phyloP scores from a whole-genome alignment of 2,797 vertebrate genomes.

The Sebastes aleutianus region DNA sequence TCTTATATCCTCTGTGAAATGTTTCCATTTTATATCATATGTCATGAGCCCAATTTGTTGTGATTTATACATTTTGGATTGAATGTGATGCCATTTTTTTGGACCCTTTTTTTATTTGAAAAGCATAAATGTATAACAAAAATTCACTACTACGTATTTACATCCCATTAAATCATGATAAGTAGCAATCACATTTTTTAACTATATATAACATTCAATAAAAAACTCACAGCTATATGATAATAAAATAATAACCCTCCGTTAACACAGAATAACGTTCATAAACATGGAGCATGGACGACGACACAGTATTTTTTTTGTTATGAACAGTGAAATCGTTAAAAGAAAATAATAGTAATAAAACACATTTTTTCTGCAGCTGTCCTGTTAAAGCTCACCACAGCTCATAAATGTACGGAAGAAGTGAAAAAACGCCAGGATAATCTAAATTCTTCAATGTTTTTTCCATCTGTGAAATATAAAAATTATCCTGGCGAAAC shows the following conservation, averaged over 20 bases:
- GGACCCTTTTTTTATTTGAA: not conserved
- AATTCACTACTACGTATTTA: not conserved
- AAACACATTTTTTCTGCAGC: not conserved
- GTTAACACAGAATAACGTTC: not conserved
- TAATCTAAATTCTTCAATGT: no score
- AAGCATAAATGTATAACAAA: not conserved
- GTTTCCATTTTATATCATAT: not conserved
- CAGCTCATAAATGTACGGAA: no score
- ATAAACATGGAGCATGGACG: fast-evolving
- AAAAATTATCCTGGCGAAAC: no score
- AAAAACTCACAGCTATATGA: no score
- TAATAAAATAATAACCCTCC: no score
- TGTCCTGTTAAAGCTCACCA: not conserved
- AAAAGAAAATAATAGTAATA: not conserved
- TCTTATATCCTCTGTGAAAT: not conserved
- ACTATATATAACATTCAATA: no score
- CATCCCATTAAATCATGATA: not conserved
- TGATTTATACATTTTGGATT: not conserved
- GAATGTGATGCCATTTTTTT: not conserved
- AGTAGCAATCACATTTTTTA: fast-evolving
- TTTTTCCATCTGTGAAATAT: no score
- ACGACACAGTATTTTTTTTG: not conserved
- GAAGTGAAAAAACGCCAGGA: no score
- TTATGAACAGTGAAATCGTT: not conserved
- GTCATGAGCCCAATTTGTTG: not conserved